Percentiles rank a stretch among this genome's conserved stretches.
These are phyloP conservation scores for Cyphomyrus plagiostoma DNA, from an alignment of 2,113 vertebrate genomes.

Conservation along the genomic window DNA sequence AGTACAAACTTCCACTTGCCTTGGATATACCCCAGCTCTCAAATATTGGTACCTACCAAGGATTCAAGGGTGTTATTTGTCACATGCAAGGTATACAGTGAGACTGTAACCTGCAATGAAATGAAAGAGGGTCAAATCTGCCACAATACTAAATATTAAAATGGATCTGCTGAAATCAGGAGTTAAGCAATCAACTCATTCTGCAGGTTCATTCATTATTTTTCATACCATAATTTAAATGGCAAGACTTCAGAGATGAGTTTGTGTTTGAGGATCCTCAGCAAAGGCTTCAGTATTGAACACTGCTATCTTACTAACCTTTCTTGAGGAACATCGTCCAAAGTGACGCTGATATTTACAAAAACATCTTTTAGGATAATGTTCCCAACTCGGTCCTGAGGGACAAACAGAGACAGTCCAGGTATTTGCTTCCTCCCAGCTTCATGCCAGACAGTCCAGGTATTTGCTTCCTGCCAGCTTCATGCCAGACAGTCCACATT, in stretches of 20 bases:
- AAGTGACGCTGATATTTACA: background rate
- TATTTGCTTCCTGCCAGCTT: too few relatives aligned
- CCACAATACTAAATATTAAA: background rate
- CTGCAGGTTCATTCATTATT: background rate
- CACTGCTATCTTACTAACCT: background rate
- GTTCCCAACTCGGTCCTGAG: background rate
- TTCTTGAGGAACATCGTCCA: background rate
- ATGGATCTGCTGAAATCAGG: background rate
- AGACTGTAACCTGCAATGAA: background rate
- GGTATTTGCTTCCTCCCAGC: too few relatives aligned
- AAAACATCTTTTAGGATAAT: background rate
- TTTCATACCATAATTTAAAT: background rate
- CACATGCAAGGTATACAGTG: background rate
- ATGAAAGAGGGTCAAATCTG: background rate
- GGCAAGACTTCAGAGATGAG: background rate
- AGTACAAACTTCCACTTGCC: background rate
- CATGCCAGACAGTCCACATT: background rate
- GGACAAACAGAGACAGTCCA: background rate
- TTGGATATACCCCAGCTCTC: background rate
- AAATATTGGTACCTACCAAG: background rate
- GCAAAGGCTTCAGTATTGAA: background rate
- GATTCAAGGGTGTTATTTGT: background rate
- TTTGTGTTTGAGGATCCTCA: background rate
- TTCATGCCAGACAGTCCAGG: too few relatives aligned
- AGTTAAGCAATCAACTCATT: background rate